Conservation (phyloP, 2,888 invertebrate genomes). For the Caenorhabditis angaria region DNA sequence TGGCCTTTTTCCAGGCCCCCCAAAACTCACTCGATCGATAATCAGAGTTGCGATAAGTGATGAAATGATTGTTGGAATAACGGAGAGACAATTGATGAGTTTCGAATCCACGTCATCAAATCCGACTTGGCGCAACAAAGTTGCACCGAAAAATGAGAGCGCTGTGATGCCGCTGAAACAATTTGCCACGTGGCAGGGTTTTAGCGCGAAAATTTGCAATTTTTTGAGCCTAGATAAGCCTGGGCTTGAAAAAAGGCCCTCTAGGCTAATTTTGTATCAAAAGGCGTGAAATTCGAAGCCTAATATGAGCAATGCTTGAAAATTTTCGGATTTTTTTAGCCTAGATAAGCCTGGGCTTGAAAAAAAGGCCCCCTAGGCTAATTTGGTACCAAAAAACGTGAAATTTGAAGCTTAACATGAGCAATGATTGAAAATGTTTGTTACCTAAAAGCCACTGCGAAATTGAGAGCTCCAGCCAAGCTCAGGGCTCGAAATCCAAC, state of each 20-base stretch:
- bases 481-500: constrained; percentile 28
- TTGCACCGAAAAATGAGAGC: constrained; percentile 65
- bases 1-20: background rate
- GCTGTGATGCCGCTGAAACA: constrained; percentile 62
- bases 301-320: too few species aligned
- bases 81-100: constrained; percentile 58
- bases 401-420: background rate
- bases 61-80: constrained; percentile 55
- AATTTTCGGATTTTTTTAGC: too few species aligned
- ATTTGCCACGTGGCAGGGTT: background rate
- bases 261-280: constrained; percentile 6
- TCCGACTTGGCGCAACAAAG: constrained; percentile 57
- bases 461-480: constrained; percentile 51
- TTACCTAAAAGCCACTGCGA: constrained; percentile 53
- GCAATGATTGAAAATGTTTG: background rate
- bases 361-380: too few species aligned
- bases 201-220: background rate
- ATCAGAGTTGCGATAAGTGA: constrained; percentile 54
- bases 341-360: too few species aligned
- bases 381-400: background rate
- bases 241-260: background rate
- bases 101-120: constrained; percentile 55
- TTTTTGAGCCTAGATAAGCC: background rate
- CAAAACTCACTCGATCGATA: constrained; percentile 54
- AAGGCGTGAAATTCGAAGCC: too few species aligned